Conservation (phyloP, 2,797 vertebrate genomes). For the Aerospiza tachiro region DNA sequence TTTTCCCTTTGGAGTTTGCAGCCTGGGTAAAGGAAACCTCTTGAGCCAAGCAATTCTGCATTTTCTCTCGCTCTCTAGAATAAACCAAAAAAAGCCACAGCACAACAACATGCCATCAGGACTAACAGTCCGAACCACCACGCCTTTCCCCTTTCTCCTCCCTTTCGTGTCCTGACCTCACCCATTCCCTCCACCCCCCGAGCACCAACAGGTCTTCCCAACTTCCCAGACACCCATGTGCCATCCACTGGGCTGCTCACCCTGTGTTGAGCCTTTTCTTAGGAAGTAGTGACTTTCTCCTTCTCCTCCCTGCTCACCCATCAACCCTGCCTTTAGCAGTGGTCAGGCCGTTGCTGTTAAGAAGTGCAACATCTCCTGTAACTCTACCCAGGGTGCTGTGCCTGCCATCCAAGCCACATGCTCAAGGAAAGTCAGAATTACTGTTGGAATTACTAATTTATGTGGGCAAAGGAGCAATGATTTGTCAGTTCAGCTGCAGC, state of each 20-base stretch:
- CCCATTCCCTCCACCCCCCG: background rate
- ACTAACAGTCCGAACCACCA: background rate
- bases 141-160: rapidly evolving
- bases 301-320: background rate
- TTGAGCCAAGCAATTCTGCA: background rate
- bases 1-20: background rate
- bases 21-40: background rate
- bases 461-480: background rate
- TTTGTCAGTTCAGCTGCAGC: background rate
- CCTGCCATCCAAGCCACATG: background rate
- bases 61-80: background rate
- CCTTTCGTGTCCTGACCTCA: background rate
- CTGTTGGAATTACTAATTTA: background rate
- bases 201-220: background rate
- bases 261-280: background rate
- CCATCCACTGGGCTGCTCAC: background rate
- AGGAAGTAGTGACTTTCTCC: background rate
- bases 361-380: background rate
- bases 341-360: background rate
- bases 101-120: background rate
- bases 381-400: background rate
- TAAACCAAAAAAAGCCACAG: background rate
- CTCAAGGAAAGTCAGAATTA: background rate
- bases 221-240: background rate
- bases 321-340: background rate